Conservation (phyloP, 1,140 invertebrate genomes). For the Philopotamus ludificatus region DNA sequence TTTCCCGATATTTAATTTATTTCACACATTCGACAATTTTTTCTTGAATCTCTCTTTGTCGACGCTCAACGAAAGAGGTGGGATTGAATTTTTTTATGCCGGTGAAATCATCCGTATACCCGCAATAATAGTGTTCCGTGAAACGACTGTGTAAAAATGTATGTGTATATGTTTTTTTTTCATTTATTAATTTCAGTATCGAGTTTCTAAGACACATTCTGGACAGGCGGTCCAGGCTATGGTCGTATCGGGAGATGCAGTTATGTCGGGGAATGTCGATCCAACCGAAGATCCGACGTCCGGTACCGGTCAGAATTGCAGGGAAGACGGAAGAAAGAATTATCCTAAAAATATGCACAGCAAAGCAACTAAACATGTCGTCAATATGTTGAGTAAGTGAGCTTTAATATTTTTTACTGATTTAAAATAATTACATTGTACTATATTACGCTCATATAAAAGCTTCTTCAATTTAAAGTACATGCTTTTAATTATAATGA, state of each 20-base stretch:
- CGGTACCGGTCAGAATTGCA: not conserved
- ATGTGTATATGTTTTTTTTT: slow-evolving; percentile 11
- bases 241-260: not conserved
- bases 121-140: no score
- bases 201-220: slow-evolving; percentile 22
- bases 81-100: not conserved
- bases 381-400: slow-evolving; percentile 59
- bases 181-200: slow-evolving; percentile 25
- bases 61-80: no score
- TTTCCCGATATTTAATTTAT: no score
- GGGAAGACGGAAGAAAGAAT: slow-evolving; percentile 34
- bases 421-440: no score
- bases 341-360: slow-evolving; percentile 47
- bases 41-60: no score
- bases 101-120: no score
- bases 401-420: no score
- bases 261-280: not conserved
- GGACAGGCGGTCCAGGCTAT: slow-evolving; percentile 30
- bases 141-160: not conserved
- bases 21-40: no score
- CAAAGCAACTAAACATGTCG: slow-evolving; percentile 57
- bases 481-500: no score
- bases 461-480: no score
- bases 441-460: no score
- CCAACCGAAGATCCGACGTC: not conserved